phyloP scores from a whole-genome alignment of 2,113 vertebrate species.

The Ceyx cyanopectus region DNA sequence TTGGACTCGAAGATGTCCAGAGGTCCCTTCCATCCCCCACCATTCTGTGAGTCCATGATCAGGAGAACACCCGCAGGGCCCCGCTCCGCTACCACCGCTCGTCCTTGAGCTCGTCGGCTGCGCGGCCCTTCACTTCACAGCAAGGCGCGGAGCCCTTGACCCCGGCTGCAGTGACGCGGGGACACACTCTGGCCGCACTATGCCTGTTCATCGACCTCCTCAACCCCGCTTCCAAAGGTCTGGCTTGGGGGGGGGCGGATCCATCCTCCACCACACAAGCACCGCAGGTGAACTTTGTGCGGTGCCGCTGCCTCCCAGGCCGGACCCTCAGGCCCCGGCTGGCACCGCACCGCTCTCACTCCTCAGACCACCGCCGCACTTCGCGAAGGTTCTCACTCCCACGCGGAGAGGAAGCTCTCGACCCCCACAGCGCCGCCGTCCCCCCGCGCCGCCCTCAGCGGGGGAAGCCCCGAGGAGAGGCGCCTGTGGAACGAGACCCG shows the following conservation, averaged over 20 bases:
- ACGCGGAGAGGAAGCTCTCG: not conserved
- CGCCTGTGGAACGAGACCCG: not conserved
- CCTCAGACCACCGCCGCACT: rapidly evolving
- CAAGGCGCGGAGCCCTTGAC: not conserved
- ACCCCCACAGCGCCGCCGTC: not conserved
- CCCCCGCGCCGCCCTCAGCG: not conserved
- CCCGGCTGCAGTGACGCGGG: not conserved
- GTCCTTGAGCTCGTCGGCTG: rapidly evolving
- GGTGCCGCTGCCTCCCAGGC: not conserved
- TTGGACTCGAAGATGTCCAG: no score
- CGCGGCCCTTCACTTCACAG: rapidly evolving
- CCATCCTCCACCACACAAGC: not conserved
- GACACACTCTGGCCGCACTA: rapidly evolving
- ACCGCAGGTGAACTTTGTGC: not conserved
- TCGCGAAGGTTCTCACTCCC: not conserved
- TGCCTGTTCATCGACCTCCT: rapidly evolving
- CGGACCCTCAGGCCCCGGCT: not conserved
- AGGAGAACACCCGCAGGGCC: rapidly evolving
- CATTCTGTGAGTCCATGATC: no score
- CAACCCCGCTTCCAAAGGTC: rapidly evolving
- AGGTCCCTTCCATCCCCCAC: no score
- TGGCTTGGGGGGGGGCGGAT: not conserved
- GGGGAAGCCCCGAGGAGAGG: not conserved
- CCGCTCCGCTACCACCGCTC: rapidly evolving
- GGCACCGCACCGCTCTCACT: not conserved